Evolutionary conservation across 2,113 vertebrate species (phyloP).

Genomic region (Brevimyrus niger): DNA sequence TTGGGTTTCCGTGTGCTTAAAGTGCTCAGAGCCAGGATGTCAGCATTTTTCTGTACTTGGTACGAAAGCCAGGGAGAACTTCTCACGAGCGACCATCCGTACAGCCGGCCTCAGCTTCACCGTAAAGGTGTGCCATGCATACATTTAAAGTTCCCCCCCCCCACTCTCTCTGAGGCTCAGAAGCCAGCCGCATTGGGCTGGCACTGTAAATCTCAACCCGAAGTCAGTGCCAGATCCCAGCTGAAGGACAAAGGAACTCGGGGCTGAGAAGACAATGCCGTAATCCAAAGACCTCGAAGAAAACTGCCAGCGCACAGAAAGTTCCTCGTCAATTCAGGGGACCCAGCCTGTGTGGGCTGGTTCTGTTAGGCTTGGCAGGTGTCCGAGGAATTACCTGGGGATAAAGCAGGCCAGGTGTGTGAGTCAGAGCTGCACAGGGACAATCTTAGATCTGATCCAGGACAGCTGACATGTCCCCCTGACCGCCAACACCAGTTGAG

Average conservation of each 20-base stretch:
- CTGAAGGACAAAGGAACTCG: not conserved
- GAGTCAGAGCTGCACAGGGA: not conserved
- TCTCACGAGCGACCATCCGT: not conserved
- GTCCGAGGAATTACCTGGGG: constrained; percentile 52
- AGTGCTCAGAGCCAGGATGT: not conserved
- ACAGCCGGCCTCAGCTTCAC: not conserved
- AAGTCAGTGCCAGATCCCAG: not conserved
- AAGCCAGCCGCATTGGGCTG: not conserved
- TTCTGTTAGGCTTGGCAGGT: constrained; percentile 27
- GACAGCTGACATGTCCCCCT: constrained; percentile 16
- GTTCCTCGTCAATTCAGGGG: not conserved
- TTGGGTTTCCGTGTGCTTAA: not conserved
- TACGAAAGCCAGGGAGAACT: not conserved
- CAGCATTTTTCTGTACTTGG: not conserved
- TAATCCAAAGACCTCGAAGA: not conserved
- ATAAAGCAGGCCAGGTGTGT: constrained; percentile 35
- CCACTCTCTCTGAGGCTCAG: not conserved
- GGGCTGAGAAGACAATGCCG: not conserved
- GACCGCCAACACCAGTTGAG: constrained; percentile 34
- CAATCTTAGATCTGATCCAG: not conserved
- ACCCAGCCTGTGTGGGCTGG: constrained; percentile 20
- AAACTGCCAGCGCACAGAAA: not conserved
- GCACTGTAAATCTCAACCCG: not conserved
- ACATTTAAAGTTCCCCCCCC: not conserved
- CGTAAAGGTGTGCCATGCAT: not conserved